phyloP scores from a whole-genome alignment of 2,797 vertebrate species.

The Aphelocoma californica region DNA sequence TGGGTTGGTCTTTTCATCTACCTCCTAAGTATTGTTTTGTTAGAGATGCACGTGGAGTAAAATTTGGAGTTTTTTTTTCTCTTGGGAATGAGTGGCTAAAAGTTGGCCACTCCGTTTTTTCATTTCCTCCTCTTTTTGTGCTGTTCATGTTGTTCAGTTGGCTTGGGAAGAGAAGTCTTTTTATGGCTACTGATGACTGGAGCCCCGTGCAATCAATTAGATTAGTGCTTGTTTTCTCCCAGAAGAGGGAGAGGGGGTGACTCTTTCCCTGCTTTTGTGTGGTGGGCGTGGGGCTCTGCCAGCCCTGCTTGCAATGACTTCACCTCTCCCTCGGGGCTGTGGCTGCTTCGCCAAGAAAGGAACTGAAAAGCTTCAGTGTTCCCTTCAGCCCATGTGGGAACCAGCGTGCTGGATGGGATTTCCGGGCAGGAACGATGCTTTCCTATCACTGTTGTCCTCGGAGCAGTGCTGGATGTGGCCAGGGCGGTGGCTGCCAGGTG shows the following conservation, averaged over 20 bases:
- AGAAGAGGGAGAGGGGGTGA: neutral
- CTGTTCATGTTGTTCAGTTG: neutral
- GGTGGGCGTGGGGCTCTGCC: neutral
- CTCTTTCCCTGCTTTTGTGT: slow-evolving; percentile 46
- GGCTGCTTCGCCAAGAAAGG: slow-evolving; percentile 4
- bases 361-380: slow-evolving; percentile 60
- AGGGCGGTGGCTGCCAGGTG: neutral
- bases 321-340: neutral
- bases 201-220: slow-evolving; percentile 35
- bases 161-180: slow-evolving; percentile 29
- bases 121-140: slow-evolving; percentile 18
- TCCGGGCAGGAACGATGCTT: neutral
- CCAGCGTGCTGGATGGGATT: neutral
- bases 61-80: neutral
- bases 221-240: slow-evolving; percentile 29
- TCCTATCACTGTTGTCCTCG: neutral
- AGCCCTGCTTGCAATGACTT: neutral
- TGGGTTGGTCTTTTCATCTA: neutral
- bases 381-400: neutral
- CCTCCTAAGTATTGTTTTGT: neutral
- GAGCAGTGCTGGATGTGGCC: neutral
- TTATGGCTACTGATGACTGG: neutral
- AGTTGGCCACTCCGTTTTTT: neutral
- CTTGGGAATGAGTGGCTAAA: neutral
- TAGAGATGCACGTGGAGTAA: neutral